Base-by-base conservation (phyloP, 2,797 vertebrate genomes). In the Dallia pectoralis region DNA sequence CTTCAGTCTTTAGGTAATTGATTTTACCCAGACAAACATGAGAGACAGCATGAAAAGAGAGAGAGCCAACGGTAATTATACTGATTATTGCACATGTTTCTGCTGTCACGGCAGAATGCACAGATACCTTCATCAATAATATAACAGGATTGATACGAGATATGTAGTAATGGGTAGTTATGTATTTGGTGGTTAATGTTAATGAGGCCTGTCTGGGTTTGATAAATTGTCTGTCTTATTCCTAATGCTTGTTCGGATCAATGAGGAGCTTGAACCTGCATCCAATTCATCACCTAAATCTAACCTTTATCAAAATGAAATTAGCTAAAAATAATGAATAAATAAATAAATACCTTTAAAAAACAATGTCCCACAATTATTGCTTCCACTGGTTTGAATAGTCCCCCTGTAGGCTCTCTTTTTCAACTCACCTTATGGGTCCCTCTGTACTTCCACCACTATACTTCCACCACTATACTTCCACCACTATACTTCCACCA, bases 111-210 rank as follows among this genome's bases (percentile, higher is more conserved):
- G 72, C 69, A 78, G 27, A 25, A 65, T 59, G 44, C 27, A 65
- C 47, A 62, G 66, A 72, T 44, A 71, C 63, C 33, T 18, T 77
- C 72, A 84, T 81, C 56, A 83, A 80, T 83, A 84, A 79, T 82
- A 68, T 5, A 82, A 53, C 69, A 70, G 61, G 51, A 70, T 65
- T 79, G 71, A 80, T 74, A 74, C 71, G 9, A 40, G 36, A 69
- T 69, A 70, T 44, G 36, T 22, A 51, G 62, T 69, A 69, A 2
- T 40, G 9, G 36, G 61, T 56, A 72, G 47, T 69, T 56, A 71
- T 68, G 62, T 65, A 74, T 30, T 74, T 67, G 44, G 36, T 67
- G 36, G 47, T 25, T 67, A 27, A 48, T 27, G 44, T 40, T 67
- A n/a, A 47, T 47, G 63, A 65, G 19, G 32, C 63, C 7, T 19